A percentile compares a stretch with the other conserved stretches of the same genome.
phyloP scores from a whole-genome alignment of 2,888 invertebrate genomes.

The Drosophila infuscata region DNA sequence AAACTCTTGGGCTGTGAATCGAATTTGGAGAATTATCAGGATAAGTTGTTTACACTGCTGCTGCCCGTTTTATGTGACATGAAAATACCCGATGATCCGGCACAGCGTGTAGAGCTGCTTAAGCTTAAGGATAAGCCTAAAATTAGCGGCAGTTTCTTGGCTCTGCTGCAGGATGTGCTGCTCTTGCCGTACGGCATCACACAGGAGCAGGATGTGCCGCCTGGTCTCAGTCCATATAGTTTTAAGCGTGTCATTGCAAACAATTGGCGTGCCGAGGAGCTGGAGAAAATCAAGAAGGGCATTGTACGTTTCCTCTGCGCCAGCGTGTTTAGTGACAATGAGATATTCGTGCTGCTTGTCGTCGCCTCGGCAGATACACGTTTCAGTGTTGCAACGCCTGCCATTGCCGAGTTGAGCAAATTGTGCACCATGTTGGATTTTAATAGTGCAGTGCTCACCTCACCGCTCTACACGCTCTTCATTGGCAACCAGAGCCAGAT shows the following conservation, averaged over 20 bases:
- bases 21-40: slow-evolving; percentile 93
- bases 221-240: slow-evolving; percentile 91
- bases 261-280: slow-evolving; percentile 90
- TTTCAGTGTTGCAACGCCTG: slow-evolving; percentile 94
- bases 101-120: slow-evolving; percentile 88
- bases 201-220: slow-evolving; percentile 87
- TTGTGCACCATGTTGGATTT: slow-evolving; percentile 91
- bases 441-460: slow-evolving; percentile 89
- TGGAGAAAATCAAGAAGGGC: slow-evolving; percentile 93
- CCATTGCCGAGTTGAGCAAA: slow-evolving; percentile 93
- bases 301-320: slow-evolving; percentile 93
- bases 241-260: slow-evolving; percentile 91
- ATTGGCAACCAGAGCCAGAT: slow-evolving; percentile 85
- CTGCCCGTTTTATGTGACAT: slow-evolving; percentile 92
- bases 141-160: slow-evolving; percentile 86
- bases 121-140: slow-evolving; percentile 90
- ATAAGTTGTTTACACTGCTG: slow-evolving; percentile 92
- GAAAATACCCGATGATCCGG: slow-evolving; percentile 87
- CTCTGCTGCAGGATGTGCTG: slow-evolving; percentile 92
- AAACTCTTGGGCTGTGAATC: slow-evolving; percentile 91
- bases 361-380: slow-evolving; percentile 95
- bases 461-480: slow-evolving; percentile 92
- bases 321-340: slow-evolving; percentile 91
- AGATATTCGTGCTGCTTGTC: slow-evolving; percentile 91
- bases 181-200: slow-evolving; percentile 89